Evolutionary conservation across 2,888 invertebrate genomes (phyloP).

Genomic region (Clanis bilineata): DNA sequence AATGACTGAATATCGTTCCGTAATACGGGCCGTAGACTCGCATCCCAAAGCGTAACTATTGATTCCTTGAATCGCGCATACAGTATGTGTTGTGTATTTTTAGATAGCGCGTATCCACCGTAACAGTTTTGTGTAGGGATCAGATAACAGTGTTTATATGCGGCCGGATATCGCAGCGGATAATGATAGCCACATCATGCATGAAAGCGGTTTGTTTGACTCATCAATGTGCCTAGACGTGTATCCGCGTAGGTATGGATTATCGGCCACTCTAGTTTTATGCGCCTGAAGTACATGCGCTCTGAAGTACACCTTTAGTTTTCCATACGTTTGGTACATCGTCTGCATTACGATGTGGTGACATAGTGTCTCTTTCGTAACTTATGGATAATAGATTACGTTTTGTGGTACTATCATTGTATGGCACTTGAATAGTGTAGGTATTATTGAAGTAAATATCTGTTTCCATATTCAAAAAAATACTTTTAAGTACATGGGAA

Average conservation of each 20-base stretch:
- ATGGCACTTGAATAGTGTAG: no score
- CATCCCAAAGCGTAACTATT: not conserved
- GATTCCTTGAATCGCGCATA: not conserved
- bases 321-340: not conserved
- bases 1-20: no score
- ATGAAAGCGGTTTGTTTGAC: not conserved
- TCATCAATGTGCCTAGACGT: not conserved
- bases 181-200: not conserved
- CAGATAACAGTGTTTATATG: constrained; percentile 11
- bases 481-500: no score
- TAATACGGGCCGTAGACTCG: no score
- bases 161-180: constrained; percentile 5
- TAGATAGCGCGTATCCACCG: not conserved
- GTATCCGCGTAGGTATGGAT: not conserved
- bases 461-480: no score
- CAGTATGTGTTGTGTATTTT: constrained; percentile 9
- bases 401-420: no score
- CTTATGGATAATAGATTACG: no score
- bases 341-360: not conserved
- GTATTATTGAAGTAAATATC: no score
- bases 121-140: constrained; percentile 13
- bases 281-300: no score
- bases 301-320: not conserved
- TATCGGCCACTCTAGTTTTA: not conserved
- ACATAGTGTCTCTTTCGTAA: no score